A percentile compares a stretch with the other conserved stretches of the same genome.
Conservation (phyloP, 2,113 vertebrate genomes). For the Passer montanus region DNA sequence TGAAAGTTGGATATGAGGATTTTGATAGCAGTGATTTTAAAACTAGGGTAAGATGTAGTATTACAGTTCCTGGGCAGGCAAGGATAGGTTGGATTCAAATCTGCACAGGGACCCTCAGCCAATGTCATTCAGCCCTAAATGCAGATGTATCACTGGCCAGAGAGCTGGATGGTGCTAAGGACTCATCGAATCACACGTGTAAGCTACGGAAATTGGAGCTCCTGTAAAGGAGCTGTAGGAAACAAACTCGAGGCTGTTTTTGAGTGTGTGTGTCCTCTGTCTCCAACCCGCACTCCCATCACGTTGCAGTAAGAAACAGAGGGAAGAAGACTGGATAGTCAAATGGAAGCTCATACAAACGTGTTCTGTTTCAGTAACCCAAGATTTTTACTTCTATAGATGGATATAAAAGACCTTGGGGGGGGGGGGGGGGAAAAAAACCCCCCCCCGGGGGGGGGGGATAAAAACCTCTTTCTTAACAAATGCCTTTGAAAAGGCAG, state of each 20-base stretch:
- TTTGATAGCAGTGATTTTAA: background rate
- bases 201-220: background rate
- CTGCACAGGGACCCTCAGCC: background rate
- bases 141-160: background rate
- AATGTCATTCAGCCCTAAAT: background rate
- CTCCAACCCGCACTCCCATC: background rate
- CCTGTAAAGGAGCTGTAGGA: background rate
- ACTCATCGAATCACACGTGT: background rate
- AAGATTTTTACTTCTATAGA: background rate
- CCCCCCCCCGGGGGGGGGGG: too few species aligned
- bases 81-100: background rate
- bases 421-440: too few species aligned
- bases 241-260: background rate
- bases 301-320: background rate
- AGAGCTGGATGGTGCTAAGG: background rate
- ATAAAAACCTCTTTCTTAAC: background rate
- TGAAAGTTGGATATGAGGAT: background rate
- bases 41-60: background rate
- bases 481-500: conserved; percentile 15
- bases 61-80: background rate
- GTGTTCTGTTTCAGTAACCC: background rate
- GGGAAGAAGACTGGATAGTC: background rate
- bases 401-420: background rate
- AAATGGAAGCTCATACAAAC: background rate
- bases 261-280: background rate